These are phyloP conservation scores for Rhinolophus ferrumequinum DNA, from an alignment of 2,113 vertebrate genomes.

Conservation along the genomic window DNA sequence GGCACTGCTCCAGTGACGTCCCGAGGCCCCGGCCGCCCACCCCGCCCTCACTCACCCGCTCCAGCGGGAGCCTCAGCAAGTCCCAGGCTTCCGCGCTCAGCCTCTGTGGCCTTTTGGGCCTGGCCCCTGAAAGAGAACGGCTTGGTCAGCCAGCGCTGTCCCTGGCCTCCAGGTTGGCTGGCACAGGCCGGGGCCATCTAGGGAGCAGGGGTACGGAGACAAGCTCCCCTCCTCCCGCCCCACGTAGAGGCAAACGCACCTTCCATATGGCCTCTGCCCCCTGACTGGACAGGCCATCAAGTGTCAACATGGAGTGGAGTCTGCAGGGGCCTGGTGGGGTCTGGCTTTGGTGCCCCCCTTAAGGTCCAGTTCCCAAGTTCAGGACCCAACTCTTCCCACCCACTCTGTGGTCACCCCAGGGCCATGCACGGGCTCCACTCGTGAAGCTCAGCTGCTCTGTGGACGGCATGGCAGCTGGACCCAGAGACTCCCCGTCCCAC, in stretches of 20 bases:
- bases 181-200: too few relatives aligned
- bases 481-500: background rate
- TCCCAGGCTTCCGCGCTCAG: slow-evolving; percentile 94
- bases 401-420: background rate
- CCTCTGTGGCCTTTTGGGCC: slow-evolving; percentile 93
- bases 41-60: slow-evolving; percentile 88
- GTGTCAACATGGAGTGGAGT: fast-evolving
- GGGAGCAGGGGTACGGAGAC: too few relatives aligned
- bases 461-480: fast-evolving
- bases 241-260: fast-evolving
- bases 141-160: fast-evolving
- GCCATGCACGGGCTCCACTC: fast-evolving
- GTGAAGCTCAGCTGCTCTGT: fast-evolving
- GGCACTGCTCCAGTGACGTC: fast-evolving
- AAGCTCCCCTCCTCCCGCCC: too few relatives aligned
- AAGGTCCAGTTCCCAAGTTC: background rate
- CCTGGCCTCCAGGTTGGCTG: background rate
- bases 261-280: fast-evolving
- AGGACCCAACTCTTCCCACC: background rate
- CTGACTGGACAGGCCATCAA: fast-evolving
- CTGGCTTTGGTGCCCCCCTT: fast-evolving
- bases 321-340: fast-evolving
- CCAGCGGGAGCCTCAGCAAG: slow-evolving; percentile 91
- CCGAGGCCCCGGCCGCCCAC: fast-evolving
- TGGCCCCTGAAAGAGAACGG: slow-evolving; percentile 89